Evolutionary conservation across 2,113 vertebrate species (phyloP), one percentile per base, ranked within the genome.

Genomic region (Bos javanicus): DNA sequence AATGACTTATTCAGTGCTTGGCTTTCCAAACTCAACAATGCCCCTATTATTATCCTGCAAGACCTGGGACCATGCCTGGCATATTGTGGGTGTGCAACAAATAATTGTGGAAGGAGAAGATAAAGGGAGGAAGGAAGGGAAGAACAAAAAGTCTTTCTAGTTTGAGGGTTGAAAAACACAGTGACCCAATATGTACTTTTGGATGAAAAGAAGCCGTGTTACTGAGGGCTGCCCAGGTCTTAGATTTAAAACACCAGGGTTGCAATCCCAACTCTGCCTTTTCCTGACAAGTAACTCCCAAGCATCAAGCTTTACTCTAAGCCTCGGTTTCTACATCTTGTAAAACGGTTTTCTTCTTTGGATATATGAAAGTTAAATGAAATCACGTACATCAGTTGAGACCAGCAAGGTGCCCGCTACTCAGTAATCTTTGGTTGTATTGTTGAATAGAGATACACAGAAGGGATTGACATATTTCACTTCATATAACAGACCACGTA

Each of bases 301-400:
- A 1, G 3, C 15, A 11, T 19, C 8, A 54, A 83, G 15, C 30
- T 82, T 94, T 54, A 82, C 64, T 54, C 81, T 43, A 78, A 95
- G 52, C 43, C 81, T 96, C n/a, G 19, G 76, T 90, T 39, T 97
- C 71, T 15, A 78, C 64, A 46, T 36, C 46, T 74, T 85, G 3
- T 19, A 92, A 94, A 62, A 67, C 19, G 46, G 9, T 54, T 97
- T 87, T 97, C 76, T 78, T 89, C 92, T 84, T 90, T 54, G 48
- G n/a, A 96, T 16, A 60, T 84, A 57, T 1, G 30, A 39, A 94
- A 60, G 12, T 90, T 85, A 83, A 94, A 82, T 76, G 88, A 97
- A 39, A 86, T 93, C 39, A 30, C 57, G 23, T 5, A 46, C 30
- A 11, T 84, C 36, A 54, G 4, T 76, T 74, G 81, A 95, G 50